Conservation (phyloP, 1,140 invertebrate species). For the Paraescarpia echinospica region DNA sequence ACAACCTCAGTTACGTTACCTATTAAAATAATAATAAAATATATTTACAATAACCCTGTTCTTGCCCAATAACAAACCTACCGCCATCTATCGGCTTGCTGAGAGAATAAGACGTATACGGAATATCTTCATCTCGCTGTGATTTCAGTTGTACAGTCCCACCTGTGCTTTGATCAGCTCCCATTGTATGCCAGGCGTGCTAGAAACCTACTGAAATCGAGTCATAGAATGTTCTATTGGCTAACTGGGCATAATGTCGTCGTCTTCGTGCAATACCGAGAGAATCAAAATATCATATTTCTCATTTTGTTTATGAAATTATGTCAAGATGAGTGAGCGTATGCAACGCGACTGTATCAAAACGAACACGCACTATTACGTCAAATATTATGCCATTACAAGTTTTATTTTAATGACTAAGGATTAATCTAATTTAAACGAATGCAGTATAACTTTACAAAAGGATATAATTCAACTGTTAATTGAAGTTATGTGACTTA, state of each 20-base stretch:
- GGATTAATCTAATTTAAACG: not conserved
- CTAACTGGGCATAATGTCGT: not conserved
- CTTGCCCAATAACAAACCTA: conserved; percentile 38
- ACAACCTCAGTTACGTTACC: too few relatives aligned
- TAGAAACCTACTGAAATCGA: not conserved
- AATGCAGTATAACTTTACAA: not conserved
- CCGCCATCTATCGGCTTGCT: conserved; percentile 82
- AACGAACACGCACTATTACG: not conserved
- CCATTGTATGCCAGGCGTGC: conserved; percentile 36
- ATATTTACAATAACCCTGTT: too few relatives aligned
- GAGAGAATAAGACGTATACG: conserved; percentile 92
- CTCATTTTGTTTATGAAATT: conserved; percentile 6
- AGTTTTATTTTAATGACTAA: not conserved
- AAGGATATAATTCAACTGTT: not conserved
- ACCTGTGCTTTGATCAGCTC: conserved; percentile 51
- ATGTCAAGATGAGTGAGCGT: not conserved
- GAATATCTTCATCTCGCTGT: conserved; percentile 70
- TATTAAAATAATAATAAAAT: too few relatives aligned
- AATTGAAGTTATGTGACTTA: too few relatives aligned
- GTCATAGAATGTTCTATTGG: not conserved
- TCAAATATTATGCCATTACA: not conserved
- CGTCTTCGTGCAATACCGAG: not conserved
- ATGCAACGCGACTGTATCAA: not conserved
- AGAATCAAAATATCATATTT: not conserved
- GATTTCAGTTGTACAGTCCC: conserved; percentile 45